Evolutionary conservation across 2,797 vertebrate species (phyloP), one percentile per base, ranked within the genome.

Genomic region (Etheostoma perlongum): DNA sequence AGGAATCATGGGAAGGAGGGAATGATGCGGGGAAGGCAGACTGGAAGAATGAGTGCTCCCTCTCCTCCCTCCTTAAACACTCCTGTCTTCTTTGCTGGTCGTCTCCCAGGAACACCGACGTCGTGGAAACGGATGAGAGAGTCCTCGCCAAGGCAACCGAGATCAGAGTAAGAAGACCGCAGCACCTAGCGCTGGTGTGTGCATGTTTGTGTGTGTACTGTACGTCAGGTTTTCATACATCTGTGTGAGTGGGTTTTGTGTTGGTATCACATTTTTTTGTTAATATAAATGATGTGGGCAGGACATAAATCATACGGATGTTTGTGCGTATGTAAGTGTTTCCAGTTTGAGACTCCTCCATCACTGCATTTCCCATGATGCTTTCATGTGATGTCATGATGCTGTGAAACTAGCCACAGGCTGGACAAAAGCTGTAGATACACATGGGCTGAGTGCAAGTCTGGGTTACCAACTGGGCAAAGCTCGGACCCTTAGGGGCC

Each of bases 81-180:
- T 93, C 92, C 15, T 94, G 93, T 81, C 82, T 94, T 10, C 86
- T 93, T 21, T 94, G 93, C 85, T 93, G 92, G 92, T 88, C 89
- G 0, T 91, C 92, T 71, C 80, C 91, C 62, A 86, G 83, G 87
- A 91, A 93, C 59, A 52, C 79, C 0, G 91, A 91, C 18, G 60
- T 82, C 12, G 77, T 82, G 83, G 92, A 94, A 55, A 89, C 81
- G 6, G 92, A 94, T 67, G 89, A 92, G 21, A 55, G 84, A 63
- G 83, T 89, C 80, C 66, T 92, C 46, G 53, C 81, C 84, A 93
- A 92, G 81, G 55, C 90, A 59, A 52, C 87, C 2, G 90, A 94
- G 89, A 92, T 93, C 84, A 93, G 91, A 92, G 92, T 94, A 92
- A 94, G 92, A 93, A 93, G 93, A 91, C 93, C 93, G 75, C 91